phyloP scores from a whole-genome alignment of 2,888 invertebrate species.

The Cheilosia vulpina region DNA sequence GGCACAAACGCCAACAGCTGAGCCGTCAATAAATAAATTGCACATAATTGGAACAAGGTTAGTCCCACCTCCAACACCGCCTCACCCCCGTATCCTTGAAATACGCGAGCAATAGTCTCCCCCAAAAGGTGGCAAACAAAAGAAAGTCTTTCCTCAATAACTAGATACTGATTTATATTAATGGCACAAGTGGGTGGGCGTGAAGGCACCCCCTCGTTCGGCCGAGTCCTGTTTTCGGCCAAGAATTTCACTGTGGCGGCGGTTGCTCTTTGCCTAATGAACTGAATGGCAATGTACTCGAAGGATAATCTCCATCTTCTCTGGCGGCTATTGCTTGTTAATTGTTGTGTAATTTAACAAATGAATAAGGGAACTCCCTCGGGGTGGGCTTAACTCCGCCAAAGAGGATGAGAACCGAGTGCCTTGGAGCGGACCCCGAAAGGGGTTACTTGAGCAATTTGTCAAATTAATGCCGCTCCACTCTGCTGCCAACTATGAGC shows the following conservation, averaged over 20 bases:
- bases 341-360: slow-evolving; percentile 74
- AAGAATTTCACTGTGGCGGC: slow-evolving; percentile 12
- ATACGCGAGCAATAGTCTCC: background rate
- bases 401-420: background rate
- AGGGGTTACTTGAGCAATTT: slow-evolving; percentile 62
- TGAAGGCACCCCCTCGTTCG: slow-evolving; percentile 17
- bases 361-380: slow-evolving; percentile 47
- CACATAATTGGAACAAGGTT: slow-evolving; percentile 71
- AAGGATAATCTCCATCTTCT: slow-evolving; percentile 67
- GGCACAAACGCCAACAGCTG: slow-evolving; percentile 60
- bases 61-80: no score
- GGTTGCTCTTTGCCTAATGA: slow-evolving; percentile 60
- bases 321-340: slow-evolving; percentile 67
- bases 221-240: slow-evolving; percentile 2
- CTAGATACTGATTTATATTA: slow-evolving; percentile 73
- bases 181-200: slow-evolving; percentile 41
- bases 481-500: slow-evolving; percentile 56
- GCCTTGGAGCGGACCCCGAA: background rate
- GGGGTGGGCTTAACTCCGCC: slow-evolving; percentile 31
- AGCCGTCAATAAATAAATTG: slow-evolving; percentile 74
- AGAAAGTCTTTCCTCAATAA: slow-evolving; percentile 42
- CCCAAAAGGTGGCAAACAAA: slow-evolving; percentile 10
- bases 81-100: background rate
- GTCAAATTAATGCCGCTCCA: slow-evolving; percentile 68
- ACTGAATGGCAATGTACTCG: slow-evolving; percentile 62